Base-by-base conservation (phyloP, 2,113 vertebrate genomes). In the Engystomops pustulosus region DNA sequence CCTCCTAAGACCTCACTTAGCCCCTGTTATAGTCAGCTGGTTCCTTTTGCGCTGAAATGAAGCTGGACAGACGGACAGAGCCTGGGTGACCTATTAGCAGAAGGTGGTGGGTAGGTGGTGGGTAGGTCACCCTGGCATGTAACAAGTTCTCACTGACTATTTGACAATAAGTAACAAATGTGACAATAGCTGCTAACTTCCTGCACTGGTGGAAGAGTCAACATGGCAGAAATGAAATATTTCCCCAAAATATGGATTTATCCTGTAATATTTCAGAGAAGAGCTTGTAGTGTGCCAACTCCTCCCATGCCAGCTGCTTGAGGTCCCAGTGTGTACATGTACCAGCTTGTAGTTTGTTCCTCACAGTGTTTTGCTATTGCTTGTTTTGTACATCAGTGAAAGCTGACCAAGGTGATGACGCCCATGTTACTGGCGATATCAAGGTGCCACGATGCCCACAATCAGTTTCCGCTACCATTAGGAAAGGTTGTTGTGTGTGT, bases 231-330 rank as follows among this genome's bases (percentile, higher is more conserved):
- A 62, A 41, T 8, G 4, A 4, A 41, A 30, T 32, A 65, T 65
- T 32, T 30, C 32, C 6, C 5, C 30, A 27, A 25, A 65, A 65
- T 69, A 20, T 69, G 32, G 32, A n/a, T 18, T 38, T 70, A 6
- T 44, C 36, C 4, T 70, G 10, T 70, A 14, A 44, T 23, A 34
- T 8, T 6, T 18, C 34, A 20, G 68, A 23, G 34, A 44, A 70
- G 36, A 11, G 3, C 4, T 41, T 41, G 36, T 44, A 15, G 76
- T 41, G 20, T 78, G 76, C 51, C 53, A 78, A 23, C 32, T 53
- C 76, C 9, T 78, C 51, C n/a, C 14, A 41, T 58, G 30, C 76
- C 76, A 60, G 45, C 74, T 76, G 74, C 74, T 53, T 20, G 25
- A 76, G 23, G 45, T 55, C 30, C 49, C 49, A 36, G 47, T 76